Conservation (phyloP, 2,888 invertebrate species). For the Ditula angustiorana region DNA sequence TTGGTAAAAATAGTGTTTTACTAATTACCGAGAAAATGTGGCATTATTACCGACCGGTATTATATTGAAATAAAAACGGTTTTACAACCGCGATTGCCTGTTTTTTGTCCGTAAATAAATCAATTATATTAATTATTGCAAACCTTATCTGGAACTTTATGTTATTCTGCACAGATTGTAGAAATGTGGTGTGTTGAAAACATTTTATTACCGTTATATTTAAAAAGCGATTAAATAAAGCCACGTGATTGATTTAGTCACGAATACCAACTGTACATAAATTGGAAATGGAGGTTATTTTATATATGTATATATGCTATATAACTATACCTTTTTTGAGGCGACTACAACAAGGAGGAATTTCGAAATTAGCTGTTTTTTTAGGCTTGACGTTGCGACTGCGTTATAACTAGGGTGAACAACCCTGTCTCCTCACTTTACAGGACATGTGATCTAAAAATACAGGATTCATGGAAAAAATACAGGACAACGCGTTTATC, state of each 20-base stretch:
- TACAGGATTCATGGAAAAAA: too few species aligned
- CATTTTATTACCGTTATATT: conserved; percentile 25
- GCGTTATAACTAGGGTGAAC: too few species aligned
- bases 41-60: conserved; percentile 32
- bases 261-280: neutral
- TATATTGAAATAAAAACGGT: conserved; percentile 6
- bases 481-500: too few species aligned
- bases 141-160: conserved; percentile 9
- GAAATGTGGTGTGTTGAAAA: neutral
- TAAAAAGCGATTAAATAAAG: conserved; percentile 8
- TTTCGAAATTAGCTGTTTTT: too few species aligned
- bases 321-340: too few species aligned
- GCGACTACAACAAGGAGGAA: too few species aligned
- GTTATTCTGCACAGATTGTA: conserved; percentile 2
- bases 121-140: conserved; percentile 4
- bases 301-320: too few species aligned
- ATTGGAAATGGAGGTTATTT: too few species aligned
- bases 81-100: neutral
- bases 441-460: too few species aligned
- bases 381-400: too few species aligned
- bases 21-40: conserved; percentile 20
- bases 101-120: conserved; percentile 1
- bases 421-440: too few species aligned
- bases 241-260: conserved; percentile 15
- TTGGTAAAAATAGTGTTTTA: conserved; percentile 35